phyloP scores from a whole-genome alignment of 2,797 vertebrate species.

The Crenuchus spilurus region DNA sequence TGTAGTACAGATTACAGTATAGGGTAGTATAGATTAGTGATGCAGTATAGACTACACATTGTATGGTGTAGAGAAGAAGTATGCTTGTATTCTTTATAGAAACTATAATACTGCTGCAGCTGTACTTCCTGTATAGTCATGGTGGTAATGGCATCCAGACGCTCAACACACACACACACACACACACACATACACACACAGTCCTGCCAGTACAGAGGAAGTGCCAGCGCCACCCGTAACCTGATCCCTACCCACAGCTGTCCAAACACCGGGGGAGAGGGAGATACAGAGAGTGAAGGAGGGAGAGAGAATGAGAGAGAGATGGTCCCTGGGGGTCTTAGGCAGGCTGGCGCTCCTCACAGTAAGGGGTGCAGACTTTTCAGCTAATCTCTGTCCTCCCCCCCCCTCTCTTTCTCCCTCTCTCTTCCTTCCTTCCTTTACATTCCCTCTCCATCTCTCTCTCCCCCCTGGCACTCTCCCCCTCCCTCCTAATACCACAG shows the following conservation, averaged over 20 bases:
- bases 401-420: slow-evolving; percentile 64
- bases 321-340: slow-evolving; percentile 59
- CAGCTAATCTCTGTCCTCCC: slow-evolving; percentile 72
- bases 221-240: slow-evolving; percentile 86
- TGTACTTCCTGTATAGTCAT: slow-evolving; percentile 33
- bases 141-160: slow-evolving; percentile 83
- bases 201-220: slow-evolving; percentile 72
- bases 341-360: slow-evolving; percentile 60
- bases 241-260: slow-evolving; percentile 91
- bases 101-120: slow-evolving; percentile 18
- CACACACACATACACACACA: slow-evolving; percentile 51
- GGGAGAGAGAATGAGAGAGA: slow-evolving; percentile 56
- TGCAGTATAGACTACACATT: neutral
- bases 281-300: slow-evolving; percentile 31
- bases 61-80: neutral
- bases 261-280: slow-evolving; percentile 80
- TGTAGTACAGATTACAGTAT: neutral
- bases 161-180: slow-evolving; percentile 68
- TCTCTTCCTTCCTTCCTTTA: slow-evolving; percentile 52
- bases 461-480: slow-evolving; percentile 77
- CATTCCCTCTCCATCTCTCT: slow-evolving; percentile 70
- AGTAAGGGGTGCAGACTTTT: slow-evolving; percentile 80
- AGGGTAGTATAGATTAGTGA: neutral
- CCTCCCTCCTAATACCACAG: slow-evolving; percentile 58
- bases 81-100: neutral